A percentile compares a stretch with the other conserved stretches of the same genome.
phyloP scores from a whole-genome alignment of 1,140 invertebrate genomes.

The Carposina sasakii region DNA sequence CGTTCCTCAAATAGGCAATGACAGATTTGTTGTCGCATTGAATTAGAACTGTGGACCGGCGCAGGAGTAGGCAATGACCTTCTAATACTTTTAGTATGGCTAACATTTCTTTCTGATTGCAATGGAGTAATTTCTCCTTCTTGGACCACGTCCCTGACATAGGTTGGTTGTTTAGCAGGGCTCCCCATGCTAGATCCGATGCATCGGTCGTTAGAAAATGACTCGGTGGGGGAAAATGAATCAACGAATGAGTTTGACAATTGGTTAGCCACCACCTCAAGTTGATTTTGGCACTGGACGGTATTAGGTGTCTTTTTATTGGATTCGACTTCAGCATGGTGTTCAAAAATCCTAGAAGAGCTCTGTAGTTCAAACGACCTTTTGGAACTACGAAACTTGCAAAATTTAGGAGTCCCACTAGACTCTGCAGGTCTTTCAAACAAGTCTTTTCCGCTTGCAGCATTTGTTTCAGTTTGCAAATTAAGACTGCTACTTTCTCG shows the following conservation, averaged over 20 bases:
- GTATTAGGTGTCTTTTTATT: neutral
- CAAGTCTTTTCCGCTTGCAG: slow-evolving; percentile 3
- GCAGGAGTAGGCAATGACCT: neutral
- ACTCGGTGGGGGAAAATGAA: slow-evolving; percentile 12
- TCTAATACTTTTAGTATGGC: slow-evolving; percentile 29
- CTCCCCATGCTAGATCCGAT: slow-evolving; percentile 35
- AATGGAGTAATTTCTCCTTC: slow-evolving; percentile 27
- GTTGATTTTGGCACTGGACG: neutral
- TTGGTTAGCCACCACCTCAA: slow-evolving; percentile 14
- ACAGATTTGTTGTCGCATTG: slow-evolving; percentile 49
- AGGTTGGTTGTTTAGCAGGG: slow-evolving; percentile 22
- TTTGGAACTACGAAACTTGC: slow-evolving; percentile 71
- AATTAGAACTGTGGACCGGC: slow-evolving; percentile 19
- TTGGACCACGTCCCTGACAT: slow-evolving; percentile 21
- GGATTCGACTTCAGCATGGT: neutral
- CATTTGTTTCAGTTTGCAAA: slow-evolving; percentile 5
- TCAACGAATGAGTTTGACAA: slow-evolving; percentile 11
- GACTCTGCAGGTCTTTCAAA: slow-evolving; percentile 29
- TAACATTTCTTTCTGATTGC: slow-evolving; percentile 40
- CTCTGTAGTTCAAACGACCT: slow-evolving; percentile 39
- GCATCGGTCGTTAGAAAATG: slow-evolving; percentile 37
- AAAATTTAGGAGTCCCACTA: slow-evolving; percentile 46
- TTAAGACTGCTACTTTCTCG: slow-evolving; percentile 13
- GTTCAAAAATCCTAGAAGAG: slow-evolving; percentile 1
- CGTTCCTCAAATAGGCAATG: slow-evolving; percentile 37